Percentiles rank a stretch among this genome's conserved stretches.
These are phyloP conservation scores for Musca vetustissima DNA, from an alignment of 1,140 invertebrate genomes.

Conservation along the genomic window DNA sequence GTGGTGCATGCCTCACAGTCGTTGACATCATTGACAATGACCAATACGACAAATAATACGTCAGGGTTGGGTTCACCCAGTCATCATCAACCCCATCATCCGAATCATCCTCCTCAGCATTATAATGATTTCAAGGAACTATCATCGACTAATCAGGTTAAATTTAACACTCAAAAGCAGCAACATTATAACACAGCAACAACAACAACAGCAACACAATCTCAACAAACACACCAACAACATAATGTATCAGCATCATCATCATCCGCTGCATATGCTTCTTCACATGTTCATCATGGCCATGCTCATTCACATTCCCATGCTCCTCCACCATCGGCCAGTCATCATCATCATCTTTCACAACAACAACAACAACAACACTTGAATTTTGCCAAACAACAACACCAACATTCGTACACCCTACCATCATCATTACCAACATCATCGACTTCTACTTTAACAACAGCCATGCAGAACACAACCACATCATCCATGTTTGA, in stretches of 20 bases:
- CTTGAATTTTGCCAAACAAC: background rate
- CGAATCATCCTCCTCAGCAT: no score
- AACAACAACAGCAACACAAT: background rate
- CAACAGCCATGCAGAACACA: background rate
- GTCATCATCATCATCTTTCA: background rate
- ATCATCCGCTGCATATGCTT: no score
- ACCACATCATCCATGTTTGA: conserved; percentile 10
- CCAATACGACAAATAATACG: background rate
- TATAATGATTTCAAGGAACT: no score
- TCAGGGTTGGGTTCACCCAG: no score
- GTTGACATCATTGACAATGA: conserved; percentile 11
- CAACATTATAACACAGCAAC: background rate
- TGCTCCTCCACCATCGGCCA: no score
- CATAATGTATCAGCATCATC: no score
- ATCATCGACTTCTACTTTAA: no score
- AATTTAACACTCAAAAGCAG: background rate
- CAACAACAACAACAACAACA: conserved; percentile 15
- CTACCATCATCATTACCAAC: conserved; percentile 9
- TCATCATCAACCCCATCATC: no score
- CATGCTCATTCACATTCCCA: no score
- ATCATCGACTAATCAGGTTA: no score
- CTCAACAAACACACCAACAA: background rate
- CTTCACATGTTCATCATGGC: no score
- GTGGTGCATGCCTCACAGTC: conserved; percentile 43
- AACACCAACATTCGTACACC: background rate